Base-by-base conservation (phyloP, 2,888 invertebrate species). In the Exephanes ischioxanthus region DNA sequence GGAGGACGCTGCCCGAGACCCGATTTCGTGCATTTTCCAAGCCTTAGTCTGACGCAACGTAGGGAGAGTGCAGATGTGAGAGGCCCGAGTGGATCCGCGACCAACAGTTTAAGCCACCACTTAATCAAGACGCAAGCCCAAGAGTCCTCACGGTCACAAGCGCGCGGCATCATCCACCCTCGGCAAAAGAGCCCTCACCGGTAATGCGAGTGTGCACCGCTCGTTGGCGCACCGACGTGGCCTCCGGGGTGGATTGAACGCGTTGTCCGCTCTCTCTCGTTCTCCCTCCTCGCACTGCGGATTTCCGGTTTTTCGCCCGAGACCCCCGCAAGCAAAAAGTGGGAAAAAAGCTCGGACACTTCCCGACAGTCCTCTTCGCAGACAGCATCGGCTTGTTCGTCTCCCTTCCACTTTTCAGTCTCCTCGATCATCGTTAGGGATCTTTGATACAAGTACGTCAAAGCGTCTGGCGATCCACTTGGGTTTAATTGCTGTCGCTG, bases 61-160 rank as follows among this genome's bases (percentile, higher is more conserved):
- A 58, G 22, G 22, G 26, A 58, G 26, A 6, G 11, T 26, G 26
- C 22, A 26, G 72, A 41, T 72, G 66, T 55, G 45, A 45, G 51
- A 30, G 48, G 70, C 51, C 67, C 51, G 55, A 78, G 80, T 70
- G 76, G 79, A 79, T 71, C 61, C 76, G 80, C 82, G 33, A 73
- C 73, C 75, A 81, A 80, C 76, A 73, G 89, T 90, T 91, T 90
- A 91, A 92, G 91, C 91, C 91, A 88, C 88, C 89, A 91, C 91
- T 92, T 92, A 92, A 93, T 92, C 92, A 92, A 92, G 92, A 90
- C 89, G 88, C 6, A 90, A 89, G 88, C 68, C 84, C 85, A 88
- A 90, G 90, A 89, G 89, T 89, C 85, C 89, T 90, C 88, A 73
- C 68, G 77, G 58, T 75, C 79, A 82, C 68, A 41, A 80, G 71